These are phyloP conservation scores for Poecilus cupreus DNA, from an alignment of 2,888 invertebrate species.

Conservation along the genomic window DNA sequence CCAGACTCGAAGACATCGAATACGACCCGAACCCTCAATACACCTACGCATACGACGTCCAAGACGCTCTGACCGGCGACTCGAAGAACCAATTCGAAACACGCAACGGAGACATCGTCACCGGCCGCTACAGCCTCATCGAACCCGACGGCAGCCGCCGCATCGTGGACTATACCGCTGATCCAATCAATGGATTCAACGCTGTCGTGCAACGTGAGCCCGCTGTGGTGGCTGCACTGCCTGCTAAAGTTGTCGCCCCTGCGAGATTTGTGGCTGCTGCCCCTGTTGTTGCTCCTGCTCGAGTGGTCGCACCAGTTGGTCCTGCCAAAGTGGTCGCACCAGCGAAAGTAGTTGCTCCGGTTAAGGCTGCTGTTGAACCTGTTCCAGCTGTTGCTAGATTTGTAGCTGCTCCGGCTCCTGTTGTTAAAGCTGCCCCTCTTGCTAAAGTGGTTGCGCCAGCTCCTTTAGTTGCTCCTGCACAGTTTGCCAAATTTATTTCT, in stretches of 20 bases:
- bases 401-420: slow-evolving; percentile 50
- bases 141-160: slow-evolving; percentile 79
- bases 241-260: slow-evolving; percentile 64
- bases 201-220: slow-evolving; percentile 76
- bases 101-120: slow-evolving; percentile 79
- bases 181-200: slow-evolving; percentile 75
- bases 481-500: slow-evolving; percentile 42
- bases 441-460: slow-evolving; percentile 50
- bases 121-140: slow-evolving; percentile 76
- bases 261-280: slow-evolving; percentile 44
- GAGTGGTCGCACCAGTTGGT: slow-evolving; percentile 48
- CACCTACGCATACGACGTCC: slow-evolving; percentile 77
- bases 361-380: slow-evolving; percentile 30
- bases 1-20: slow-evolving; percentile 67
- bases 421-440: slow-evolving; percentile 44
- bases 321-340: slow-evolving; percentile 50
- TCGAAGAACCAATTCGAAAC: slow-evolving; percentile 78
- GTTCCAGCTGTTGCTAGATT: slow-evolving; percentile 37
- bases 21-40: slow-evolving; percentile 74
- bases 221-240: slow-evolving; percentile 70
- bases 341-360: slow-evolving; percentile 50
- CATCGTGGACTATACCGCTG: slow-evolving; percentile 78
- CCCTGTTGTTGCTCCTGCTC: slow-evolving; percentile 51
- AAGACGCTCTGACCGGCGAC: slow-evolving; percentile 76
- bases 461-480: slow-evolving; percentile 45